Evolutionary conservation across 2,797 vertebrate species (phyloP).

Genomic region (Mico argentatus): DNA sequence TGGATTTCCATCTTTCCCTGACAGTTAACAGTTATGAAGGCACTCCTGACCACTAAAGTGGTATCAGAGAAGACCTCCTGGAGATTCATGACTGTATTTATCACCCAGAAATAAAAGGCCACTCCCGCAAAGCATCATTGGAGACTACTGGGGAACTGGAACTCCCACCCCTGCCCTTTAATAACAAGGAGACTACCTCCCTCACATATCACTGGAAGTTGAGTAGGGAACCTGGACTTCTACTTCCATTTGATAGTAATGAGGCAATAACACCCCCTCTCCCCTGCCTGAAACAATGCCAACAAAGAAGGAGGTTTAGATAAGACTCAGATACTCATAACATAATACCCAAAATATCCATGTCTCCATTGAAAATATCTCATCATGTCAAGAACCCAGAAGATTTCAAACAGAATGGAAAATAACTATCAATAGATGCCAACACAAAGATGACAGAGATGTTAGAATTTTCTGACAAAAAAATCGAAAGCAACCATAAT

Average conservation of each 20-base stretch:
- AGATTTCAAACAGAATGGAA: slow-evolving; percentile 22
- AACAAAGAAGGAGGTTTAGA: background rate
- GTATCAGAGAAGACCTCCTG: background rate
- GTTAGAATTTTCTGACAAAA: slow-evolving; percentile 41
- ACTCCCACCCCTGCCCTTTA: background rate
- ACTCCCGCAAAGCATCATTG: background rate
- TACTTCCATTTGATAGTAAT: background rate
- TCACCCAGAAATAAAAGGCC: background rate
- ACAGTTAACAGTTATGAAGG: background rate
- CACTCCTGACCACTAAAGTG: background rate
- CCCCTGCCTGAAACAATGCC: background rate
- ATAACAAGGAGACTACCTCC: background rate
- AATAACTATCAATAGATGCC: slow-evolving; percentile 1
- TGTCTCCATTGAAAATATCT: slow-evolving; percentile 11
- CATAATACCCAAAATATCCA: background rate
- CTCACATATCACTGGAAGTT: background rate
- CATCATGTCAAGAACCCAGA: background rate
- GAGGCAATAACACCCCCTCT: background rate
- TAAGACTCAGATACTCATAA: background rate
- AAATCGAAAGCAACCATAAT: background rate
- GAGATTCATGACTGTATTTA: background rate
- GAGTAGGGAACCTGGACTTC: background rate
- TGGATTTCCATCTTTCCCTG: background rate
- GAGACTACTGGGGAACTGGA: background rate
- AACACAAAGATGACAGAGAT: background rate